A percentile compares a stretch with the other conserved stretches of the same genome.
phyloP scores from a whole-genome alignment of 92 coral and sea anemone species.

The Epizoanthus illoricatus region DNA sequence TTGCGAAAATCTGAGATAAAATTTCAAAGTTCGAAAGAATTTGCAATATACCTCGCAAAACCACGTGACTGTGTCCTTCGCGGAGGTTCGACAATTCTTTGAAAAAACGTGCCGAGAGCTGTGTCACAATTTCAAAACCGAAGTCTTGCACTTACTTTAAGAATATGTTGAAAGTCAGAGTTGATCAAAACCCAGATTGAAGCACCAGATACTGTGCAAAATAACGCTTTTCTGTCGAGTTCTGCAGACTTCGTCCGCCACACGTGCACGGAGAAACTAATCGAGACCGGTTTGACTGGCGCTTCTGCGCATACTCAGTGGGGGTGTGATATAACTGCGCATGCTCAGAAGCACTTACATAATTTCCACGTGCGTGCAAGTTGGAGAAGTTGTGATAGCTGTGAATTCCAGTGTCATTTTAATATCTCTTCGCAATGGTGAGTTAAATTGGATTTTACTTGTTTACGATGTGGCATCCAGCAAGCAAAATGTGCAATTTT shows the following conservation, averaged over 20 bases:
- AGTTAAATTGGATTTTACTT: neutral
- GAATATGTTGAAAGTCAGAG: neutral
- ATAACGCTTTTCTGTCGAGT: slow-evolving; percentile 44
- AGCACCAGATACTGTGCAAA: slow-evolving; percentile 20
- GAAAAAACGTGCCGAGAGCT: neutral
- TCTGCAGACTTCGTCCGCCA: slow-evolving; percentile 19
- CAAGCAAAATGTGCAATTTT: neutral
- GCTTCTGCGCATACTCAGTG: slow-evolving; percentile 30
- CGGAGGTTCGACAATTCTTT: neutral
- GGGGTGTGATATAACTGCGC: slow-evolving; percentile 31
- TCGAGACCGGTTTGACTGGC: slow-evolving; percentile 11
- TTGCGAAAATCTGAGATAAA: neutral
- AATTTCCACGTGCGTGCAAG: slow-evolving; percentile 39
- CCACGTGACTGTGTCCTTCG: slow-evolving; percentile 25
- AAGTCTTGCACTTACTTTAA: slow-evolving; percentile 3
- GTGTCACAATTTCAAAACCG: neutral
- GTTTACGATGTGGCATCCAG: neutral
- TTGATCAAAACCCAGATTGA: slow-evolving; percentile 3
- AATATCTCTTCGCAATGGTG: slow-evolving; percentile 21
- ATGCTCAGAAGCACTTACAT: slow-evolving; percentile 29
- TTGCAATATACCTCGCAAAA: neutral
- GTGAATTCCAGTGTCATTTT: neutral
- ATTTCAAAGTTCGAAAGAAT: neutral
- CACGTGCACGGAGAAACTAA: slow-evolving; percentile 32
- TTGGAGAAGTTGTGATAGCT: slow-evolving; percentile 2